Conservation (phyloP, 2,113 vertebrate species). For the human region GRCh38 chr2:150787001-150787500, state of each 20-base stretch:
- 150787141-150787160: not conserved
- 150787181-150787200: not conserved
- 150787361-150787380: not conserved
- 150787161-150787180: not conserved
- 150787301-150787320: not conserved
- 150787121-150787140: not conserved
- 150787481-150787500: not conserved
- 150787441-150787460: not conserved
- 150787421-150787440: not conserved
- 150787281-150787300: not conserved
- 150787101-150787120: not conserved
- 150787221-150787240: not conserved
- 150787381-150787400: not conserved
- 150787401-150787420: not conserved
- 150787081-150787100: not conserved
- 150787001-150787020: constrained; percentile 54
- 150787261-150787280: not conserved
- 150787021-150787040: constrained; percentile 60
- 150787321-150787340: not conserved
- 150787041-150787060: constrained; percentile 32
- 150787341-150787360: rapidly evolving
- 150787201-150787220: not conserved
- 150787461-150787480: not conserved
- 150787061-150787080: not conserved
- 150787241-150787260: not conserved